A percentile compares a stretch with the other conserved stretches of the same genome.
These are phyloP conservation scores for Nerophis lumbriciformis DNA, from an alignment of 2,113 vertebrate species.

Conservation along the genomic window DNA sequence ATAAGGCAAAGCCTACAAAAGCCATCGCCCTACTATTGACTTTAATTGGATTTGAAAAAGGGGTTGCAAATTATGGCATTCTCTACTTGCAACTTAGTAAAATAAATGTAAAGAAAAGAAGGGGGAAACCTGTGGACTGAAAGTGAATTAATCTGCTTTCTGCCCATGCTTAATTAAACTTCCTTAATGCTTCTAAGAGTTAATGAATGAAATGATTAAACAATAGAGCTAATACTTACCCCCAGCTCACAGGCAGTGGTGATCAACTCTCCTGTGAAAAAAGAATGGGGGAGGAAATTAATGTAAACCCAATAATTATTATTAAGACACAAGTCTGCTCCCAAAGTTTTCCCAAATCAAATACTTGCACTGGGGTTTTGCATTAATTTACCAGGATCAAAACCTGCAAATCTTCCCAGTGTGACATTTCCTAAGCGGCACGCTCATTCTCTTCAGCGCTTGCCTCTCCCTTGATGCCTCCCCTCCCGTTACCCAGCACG, in stretches of 20 bases:
- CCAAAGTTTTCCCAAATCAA: constrained; percentile 99
- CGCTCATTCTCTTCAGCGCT: constrained; percentile 74
- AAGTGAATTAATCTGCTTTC: constrained; percentile 99
- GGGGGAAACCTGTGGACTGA: constrained; percentile 90
- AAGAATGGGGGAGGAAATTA: constrained; percentile 85
- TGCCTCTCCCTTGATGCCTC: constrained; percentile 64
- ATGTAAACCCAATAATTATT: constrained; percentile 99
- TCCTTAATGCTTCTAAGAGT: constrained; percentile 99
- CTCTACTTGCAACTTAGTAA: constrained; percentile 99
- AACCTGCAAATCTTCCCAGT: constrained; percentile 98
- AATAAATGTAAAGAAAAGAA: constrained; percentile 76
- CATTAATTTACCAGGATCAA: constrained; percentile 99
- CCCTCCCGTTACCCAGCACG: constrained; percentile 40
- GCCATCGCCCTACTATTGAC: constrained; percentile 98
- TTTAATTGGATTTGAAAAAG: constrained; percentile 99
- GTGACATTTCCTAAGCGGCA: constrained; percentile 91
- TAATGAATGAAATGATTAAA: constrained; percentile 99
- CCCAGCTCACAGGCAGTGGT: constrained; percentile 99
- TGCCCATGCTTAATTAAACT: constrained; percentile 99
- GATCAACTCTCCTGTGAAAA: constrained; percentile 99
- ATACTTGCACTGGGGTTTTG: constrained; percentile 99
- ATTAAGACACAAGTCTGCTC: constrained; percentile 97
- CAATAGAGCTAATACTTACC: constrained; percentile 99
- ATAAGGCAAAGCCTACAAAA: constrained; percentile 99
- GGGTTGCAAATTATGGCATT: constrained; percentile 99